A percentile compares a stretch with the other conserved stretches of the same genome.
Conservation (phyloP, 2,888 invertebrate species). For the Cremastinae sp. region DNA sequence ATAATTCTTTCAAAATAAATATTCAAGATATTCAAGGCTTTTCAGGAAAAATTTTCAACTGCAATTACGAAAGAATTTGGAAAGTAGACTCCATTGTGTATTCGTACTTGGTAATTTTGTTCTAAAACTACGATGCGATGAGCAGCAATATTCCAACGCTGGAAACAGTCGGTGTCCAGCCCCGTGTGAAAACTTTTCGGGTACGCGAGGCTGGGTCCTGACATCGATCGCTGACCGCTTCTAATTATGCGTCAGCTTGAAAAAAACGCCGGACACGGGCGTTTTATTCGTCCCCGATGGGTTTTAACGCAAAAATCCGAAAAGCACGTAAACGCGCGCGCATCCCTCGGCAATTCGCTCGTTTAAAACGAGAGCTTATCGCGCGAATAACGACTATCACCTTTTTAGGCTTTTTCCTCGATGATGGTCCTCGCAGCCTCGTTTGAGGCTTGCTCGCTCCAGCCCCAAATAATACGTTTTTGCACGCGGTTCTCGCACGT, state of each 20-base stretch:
- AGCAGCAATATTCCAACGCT: no score
- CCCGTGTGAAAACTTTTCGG: no score
- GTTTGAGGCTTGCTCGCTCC: slow-evolving; percentile 49
- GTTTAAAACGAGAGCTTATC: slow-evolving; percentile 67
- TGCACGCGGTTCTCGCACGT: slow-evolving; percentile 33
- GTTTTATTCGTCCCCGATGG: slow-evolving; percentile 17
- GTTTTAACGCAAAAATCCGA: slow-evolving; percentile 36
- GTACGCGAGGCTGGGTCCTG: no score
- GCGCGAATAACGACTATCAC: slow-evolving; percentile 65
- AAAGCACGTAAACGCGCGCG: slow-evolving; percentile 52
- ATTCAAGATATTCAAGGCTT: no score
- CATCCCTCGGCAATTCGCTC: slow-evolving; percentile 46
- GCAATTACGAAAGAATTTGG: no score
- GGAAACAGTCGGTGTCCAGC: no score
- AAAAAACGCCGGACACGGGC: slow-evolving; percentile 4
- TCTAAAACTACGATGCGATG: no score
- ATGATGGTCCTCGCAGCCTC: slow-evolving; percentile 29
- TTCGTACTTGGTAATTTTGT: no score
- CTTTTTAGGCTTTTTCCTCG: slow-evolving; percentile 54
- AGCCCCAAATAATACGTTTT: slow-evolving; percentile 47
- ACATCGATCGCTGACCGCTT: slow-evolving; percentile 1
- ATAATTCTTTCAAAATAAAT: no score
- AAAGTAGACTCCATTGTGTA: no score
- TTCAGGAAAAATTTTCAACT: no score
- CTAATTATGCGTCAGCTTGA: slow-evolving; percentile 38